A percentile compares a stretch with the other conserved stretches of the same genome.
These are phyloP conservation scores for Phortica variegata DNA, from an alignment of 1,140 invertebrate genomes.

Conservation along the genomic window DNA sequence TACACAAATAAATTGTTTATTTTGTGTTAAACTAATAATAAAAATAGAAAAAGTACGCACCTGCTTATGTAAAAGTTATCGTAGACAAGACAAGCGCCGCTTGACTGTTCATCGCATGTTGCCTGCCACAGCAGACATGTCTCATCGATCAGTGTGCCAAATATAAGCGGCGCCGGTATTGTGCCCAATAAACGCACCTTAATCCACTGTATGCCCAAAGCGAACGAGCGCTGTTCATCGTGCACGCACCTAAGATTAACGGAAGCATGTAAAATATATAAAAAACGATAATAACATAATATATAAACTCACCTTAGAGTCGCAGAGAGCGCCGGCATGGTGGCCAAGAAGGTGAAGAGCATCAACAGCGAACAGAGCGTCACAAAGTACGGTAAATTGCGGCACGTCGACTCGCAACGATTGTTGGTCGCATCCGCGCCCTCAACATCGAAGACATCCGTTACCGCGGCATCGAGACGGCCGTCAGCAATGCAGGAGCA, in stretches of 20 bases:
- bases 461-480: conserved; percentile 11
- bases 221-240: conserved; percentile 81
- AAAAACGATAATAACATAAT: neutral
- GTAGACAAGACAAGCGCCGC: conserved; percentile 69
- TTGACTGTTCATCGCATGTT: conserved; percentile 59
- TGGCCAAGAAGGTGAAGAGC: conserved; percentile 74
- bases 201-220: conserved; percentile 85
- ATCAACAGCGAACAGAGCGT: conserved; percentile 69
- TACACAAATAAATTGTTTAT: conserved; percentile 39
- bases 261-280: neutral
- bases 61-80: conserved; percentile 72
- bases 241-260: conserved; percentile 68
- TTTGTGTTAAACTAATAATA: neutral
- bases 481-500: conserved; percentile 60
- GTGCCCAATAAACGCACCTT: conserved; percentile 77
- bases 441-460: conserved; percentile 57
- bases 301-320: conserved; percentile 67
- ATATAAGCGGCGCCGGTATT: conserved; percentile 82
- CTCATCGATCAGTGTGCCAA: conserved; percentile 80
- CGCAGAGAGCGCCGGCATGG: conserved; percentile 75
- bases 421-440: conserved; percentile 66
- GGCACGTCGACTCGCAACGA: conserved; percentile 66
- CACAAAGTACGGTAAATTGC: conserved; percentile 68
- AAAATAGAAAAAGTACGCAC: conserved; percentile 45
- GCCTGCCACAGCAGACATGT: conserved; percentile 79